Percentiles rank a stretch among this genome's conserved stretches.
Evolutionary conservation across 2,888 invertebrate species (phyloP).

Genomic region (Erynnis tages): DNA sequence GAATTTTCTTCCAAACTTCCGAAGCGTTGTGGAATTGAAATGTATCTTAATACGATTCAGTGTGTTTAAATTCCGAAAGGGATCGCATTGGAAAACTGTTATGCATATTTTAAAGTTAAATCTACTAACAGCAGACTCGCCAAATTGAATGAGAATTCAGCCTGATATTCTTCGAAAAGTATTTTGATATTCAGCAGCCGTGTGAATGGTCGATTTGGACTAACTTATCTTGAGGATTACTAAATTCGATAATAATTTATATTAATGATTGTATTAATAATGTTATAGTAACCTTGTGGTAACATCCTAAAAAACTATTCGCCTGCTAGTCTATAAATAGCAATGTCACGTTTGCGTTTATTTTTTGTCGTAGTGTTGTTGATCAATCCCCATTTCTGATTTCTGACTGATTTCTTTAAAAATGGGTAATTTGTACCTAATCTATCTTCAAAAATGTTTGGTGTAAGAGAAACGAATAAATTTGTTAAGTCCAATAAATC

Average conservation of each 20-base stretch:
- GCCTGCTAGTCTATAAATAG: background rate
- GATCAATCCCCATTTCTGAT: too few species aligned
- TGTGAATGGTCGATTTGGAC: slow-evolving; percentile 54
- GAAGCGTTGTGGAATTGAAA: slow-evolving; percentile 72
- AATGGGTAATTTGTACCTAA: too few species aligned
- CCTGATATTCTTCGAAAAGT: slow-evolving; percentile 62
- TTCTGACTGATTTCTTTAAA: too few species aligned
- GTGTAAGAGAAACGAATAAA: background rate
- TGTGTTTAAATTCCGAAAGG: slow-evolving; percentile 77
- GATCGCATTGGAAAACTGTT: slow-evolving; percentile 80
- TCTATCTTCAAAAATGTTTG: too few species aligned
- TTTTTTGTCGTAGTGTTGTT: too few species aligned
- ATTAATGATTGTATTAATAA: background rate
- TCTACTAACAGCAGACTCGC: slow-evolving; percentile 67
- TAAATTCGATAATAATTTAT: background rate
- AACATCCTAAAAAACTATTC: too few species aligned
- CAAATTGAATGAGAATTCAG: slow-evolving; percentile 60
- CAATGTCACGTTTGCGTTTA: too few species aligned
- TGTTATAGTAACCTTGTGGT: too few species aligned
- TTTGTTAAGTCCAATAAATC: background rate
- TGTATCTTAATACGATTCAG: slow-evolving; percentile 77
- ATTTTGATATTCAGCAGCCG: slow-evolving; percentile 67
- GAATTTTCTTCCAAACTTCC: slow-evolving; percentile 35
- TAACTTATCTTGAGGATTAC: background rate
- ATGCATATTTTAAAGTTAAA: slow-evolving; percentile 81